Evolutionary conservation across 2,888 invertebrate species (phyloP).

Genomic region (Andrena bucephala): DNA sequence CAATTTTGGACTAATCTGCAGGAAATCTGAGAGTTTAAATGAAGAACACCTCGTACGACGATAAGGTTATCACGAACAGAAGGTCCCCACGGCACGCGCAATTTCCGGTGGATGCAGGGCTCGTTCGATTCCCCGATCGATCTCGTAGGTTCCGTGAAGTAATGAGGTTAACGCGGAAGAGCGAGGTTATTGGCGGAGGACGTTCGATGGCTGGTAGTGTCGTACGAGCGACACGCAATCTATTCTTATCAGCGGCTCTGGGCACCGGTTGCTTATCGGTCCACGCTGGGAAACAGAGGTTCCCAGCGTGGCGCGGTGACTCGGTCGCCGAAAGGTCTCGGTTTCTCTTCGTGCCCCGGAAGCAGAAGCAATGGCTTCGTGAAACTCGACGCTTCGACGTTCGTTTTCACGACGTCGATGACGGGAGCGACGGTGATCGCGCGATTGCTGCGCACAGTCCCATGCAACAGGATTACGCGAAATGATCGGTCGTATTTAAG

Average conservation of each 20-base stretch:
- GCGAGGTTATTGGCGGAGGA: conserved; percentile 26
- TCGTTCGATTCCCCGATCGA: conserved; percentile 2
- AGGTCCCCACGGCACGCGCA: neutral
- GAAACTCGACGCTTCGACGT: conserved; percentile 34
- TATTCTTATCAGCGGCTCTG: conserved; percentile 45
- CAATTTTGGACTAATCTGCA: no score
- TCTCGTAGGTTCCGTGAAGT: conserved; percentile 1
- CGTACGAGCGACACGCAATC: conserved; percentile 35
- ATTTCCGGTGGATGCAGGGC: conserved; percentile 1
- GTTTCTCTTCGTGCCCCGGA: conserved; percentile 52
- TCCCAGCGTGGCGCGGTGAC: conserved; percentile 17
- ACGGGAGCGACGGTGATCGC: conserved; percentile 5
- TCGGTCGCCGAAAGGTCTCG: conserved; percentile 26
- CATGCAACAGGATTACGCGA: conserved; percentile 15
- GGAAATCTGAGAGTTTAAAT: no score
- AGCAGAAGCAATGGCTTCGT: conserved; percentile 60
- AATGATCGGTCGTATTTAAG: conserved; percentile 24
- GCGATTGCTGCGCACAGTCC: neutral
- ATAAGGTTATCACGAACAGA: neutral
- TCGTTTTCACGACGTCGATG: conserved; percentile 47
- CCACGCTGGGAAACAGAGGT: conserved; percentile 28
- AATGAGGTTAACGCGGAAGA: conserved; percentile 23
- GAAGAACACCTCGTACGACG: neutral
- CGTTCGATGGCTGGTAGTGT: conserved; percentile 5
- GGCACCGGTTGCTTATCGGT: conserved; percentile 57